Conservation (phyloP, 2,888 invertebrate species). For the Phragmatobia fuliginosa region DNA sequence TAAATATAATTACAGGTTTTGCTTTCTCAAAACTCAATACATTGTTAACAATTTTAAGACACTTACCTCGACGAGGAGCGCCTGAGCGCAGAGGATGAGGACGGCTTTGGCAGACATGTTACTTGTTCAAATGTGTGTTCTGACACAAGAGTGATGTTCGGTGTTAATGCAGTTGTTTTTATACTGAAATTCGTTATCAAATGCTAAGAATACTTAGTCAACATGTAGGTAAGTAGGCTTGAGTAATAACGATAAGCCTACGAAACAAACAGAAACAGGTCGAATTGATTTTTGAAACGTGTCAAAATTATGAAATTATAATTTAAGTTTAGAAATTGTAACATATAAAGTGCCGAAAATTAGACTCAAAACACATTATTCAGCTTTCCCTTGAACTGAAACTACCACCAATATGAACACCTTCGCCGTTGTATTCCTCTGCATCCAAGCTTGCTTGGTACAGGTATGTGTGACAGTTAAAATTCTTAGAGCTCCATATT, state of each 20-base stretch:
- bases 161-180: background rate
- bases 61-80: constrained; percentile 29
- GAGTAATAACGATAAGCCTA: background rate
- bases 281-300: background rate
- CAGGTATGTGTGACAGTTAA: constrained; percentile 52
- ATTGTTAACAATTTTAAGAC: too few species aligned
- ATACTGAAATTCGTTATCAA: background rate
- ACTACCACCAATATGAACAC: constrained; percentile 25
- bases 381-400: background rate
- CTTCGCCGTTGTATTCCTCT: constrained; percentile 54
- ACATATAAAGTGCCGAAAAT: background rate
- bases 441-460: constrained; percentile 58
- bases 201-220: background rate
- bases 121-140: constrained; percentile 13
- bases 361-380: background rate
- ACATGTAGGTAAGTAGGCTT: background rate
- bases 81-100: constrained; percentile 53
- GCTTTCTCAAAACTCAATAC: too few species aligned
- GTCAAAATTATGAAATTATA: background rate
- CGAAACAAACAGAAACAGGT: background rate
- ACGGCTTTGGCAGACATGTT: constrained; percentile 56
- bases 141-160: constrained; percentile 26
- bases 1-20: too few species aligned
- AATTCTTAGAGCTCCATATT: too few species aligned
- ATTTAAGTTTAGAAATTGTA: background rate